Evolutionary conservation across 2,888 invertebrate species (phyloP), one percentile per base, ranked within the genome.

Genomic region (Hemithea aestivaria): DNA sequence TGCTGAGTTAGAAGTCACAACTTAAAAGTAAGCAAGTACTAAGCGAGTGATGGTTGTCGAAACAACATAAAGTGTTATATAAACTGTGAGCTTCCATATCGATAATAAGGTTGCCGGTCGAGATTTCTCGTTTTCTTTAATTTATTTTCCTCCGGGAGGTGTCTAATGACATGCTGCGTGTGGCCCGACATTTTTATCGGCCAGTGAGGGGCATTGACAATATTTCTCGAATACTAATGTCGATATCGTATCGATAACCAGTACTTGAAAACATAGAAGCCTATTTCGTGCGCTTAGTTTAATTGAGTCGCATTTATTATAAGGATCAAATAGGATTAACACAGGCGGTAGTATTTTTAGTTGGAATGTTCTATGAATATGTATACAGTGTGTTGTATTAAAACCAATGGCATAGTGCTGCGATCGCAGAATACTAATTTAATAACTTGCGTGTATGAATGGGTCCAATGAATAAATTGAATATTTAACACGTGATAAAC

Each of bases 91-190:
- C 51, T 59, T 52, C 33, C 49, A 51, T 52, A 53, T 56, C 50
- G 58, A 65, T 66, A 69, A 76, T 75, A 69, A 71, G 76, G 73
- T 69, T 66, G 69, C 66, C 60, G 71, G 67, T 68, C 70, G 70
- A 77, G 80, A 77, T 79, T 79, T 79, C 83, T 84, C 79, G 82
- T 85, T 81, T 80, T 72, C 69, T 81, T 83, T 81, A 81, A 84
- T 85, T 87, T 87, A 85, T 85, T 83, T 84, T 82, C 70, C 73
- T 73, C 61, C 56, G 72, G 73, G 76, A 83, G 83, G 85, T 84
- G 85, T 85, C 84, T 84, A 85, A 85, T 84, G 84, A 83, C 80
- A 70, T 75, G 73, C 73, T 81, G 85, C 73, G 85, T 83, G 85
- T 84, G 85, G 85, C 73, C 85, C 65, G 78, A 73, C 80, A 79